Percentiles rank a stretch among this genome's conserved stretches.
phyloP scores from a whole-genome alignment of 2,797 vertebrate species.

The Emys orbicularis region DNA sequence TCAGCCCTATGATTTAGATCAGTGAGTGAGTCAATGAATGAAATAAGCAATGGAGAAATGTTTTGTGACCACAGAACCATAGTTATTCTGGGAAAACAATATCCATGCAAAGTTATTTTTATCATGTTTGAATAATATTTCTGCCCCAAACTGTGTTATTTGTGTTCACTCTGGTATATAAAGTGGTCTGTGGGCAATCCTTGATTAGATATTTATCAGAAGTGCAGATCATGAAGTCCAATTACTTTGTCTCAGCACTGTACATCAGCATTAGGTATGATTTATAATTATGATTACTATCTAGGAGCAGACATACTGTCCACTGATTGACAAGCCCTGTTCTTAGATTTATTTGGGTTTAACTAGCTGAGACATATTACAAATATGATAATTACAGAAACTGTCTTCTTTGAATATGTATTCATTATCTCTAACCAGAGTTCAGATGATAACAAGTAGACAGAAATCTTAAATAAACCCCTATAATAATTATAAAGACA shows the following conservation, averaged over 20 bases:
- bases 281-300: conserved; percentile 40
- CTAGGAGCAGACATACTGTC: not conserved
- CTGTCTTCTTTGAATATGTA: not conserved
- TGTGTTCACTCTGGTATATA: not conserved
- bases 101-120: not conserved
- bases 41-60: not conserved
- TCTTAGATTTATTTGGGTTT: not conserved
- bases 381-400: conserved; percentile 18
- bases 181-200: not conserved
- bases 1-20: not conserved
- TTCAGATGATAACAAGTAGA: not conserved
- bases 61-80: not conserved
- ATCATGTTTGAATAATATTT: not conserved
- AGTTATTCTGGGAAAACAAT: not conserved
- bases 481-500: conserved; percentile 2
- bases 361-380: not conserved
- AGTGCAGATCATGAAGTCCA: not conserved
- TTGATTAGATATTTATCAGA: conserved; percentile 42
- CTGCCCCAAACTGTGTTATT: not conserved
- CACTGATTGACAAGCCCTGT: not conserved
- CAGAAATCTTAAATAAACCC: not conserved
- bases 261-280: not conserved
- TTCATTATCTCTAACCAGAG: not conserved
- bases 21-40: not conserved
- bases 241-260: not conserved